phyloP scores from a whole-genome alignment of 1,140 invertebrate genomes.

The Subanguina moxae region DNA sequence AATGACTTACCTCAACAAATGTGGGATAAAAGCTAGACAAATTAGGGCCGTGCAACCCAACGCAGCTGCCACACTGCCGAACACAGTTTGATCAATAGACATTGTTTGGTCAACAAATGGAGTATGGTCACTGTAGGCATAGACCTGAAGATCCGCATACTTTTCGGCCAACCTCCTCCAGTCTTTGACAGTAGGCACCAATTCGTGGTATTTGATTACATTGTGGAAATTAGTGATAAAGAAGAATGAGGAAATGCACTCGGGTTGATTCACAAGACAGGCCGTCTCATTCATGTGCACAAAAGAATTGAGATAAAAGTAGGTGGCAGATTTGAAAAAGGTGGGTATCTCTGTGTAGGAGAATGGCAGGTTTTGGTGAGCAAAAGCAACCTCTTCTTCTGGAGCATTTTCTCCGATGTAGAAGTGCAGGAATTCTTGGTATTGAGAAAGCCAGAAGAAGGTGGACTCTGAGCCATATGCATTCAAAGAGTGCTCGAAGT shows the following conservation, averaged over 20 bases:
- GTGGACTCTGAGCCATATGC: conserved; percentile 55
- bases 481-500: conserved; percentile 54
- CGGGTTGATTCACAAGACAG: conserved; percentile 44
- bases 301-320: conserved; percentile 55
- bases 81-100: conserved; percentile 54
- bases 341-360: conserved; percentile 53
- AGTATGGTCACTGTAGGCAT: conserved; percentile 56
- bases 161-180: conserved; percentile 51
- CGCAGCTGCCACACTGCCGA: conserved; percentile 59
- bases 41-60: conserved; percentile 60
- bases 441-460: conserved; percentile 56
- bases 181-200: conserved; percentile 53
- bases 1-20: conserved; percentile 53
- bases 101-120: conserved; percentile 58
- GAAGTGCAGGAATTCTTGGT: conserved; percentile 51
- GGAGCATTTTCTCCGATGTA: conserved; percentile 8
- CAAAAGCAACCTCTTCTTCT: conserved; percentile 10
- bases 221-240: conserved; percentile 57
- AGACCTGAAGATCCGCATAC: conserved; percentile 53
- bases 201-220: conserved; percentile 57
- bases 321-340: conserved; percentile 55
- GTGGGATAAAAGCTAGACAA: conserved; percentile 61
- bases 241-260: conserved; percentile 52
- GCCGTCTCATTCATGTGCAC: conserved; percentile 47
- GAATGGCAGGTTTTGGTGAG: conserved; percentile 19